phyloP scores from a whole-genome alignment of 2,113 vertebrate species.

The Camelus dromedarius region DNA sequence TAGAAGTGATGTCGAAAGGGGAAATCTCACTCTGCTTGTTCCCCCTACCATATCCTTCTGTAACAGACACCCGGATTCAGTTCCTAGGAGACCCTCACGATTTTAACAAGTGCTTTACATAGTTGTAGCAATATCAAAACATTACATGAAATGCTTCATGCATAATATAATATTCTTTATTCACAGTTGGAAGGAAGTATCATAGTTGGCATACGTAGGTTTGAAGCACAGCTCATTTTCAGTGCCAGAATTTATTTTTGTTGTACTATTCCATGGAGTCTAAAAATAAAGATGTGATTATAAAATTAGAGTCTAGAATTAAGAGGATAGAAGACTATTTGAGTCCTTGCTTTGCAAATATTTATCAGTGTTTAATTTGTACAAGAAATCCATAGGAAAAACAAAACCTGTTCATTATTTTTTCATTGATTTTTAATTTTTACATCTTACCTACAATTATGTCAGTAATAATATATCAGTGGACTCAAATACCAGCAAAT shows the following conservation, averaged over 20 bases:
- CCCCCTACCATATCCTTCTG: background rate
- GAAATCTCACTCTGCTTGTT: background rate
- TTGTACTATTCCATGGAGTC: slow-evolving; percentile 39
- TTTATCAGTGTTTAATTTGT: slow-evolving; percentile 59
- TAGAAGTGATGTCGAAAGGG: background rate
- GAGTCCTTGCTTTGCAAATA: slow-evolving; percentile 53
- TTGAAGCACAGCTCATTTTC: slow-evolving; percentile 48
- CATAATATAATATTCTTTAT: background rate
- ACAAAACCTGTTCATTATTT: slow-evolving; percentile 58
- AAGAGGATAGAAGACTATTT: slow-evolving; percentile 42
- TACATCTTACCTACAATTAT: background rate
- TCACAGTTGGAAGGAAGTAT: slow-evolving; percentile 38
- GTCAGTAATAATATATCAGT: background rate
- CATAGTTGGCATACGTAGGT: slow-evolving; percentile 38
- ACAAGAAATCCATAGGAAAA: background rate
- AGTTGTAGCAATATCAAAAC: background rate
- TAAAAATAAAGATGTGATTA: slow-evolving; percentile 70
- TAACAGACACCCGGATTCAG: background rate
- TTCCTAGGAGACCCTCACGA: background rate
- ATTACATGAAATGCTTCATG: background rate
- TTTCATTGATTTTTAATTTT: slow-evolving; percentile 25
- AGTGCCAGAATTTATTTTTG: slow-evolving; percentile 72
- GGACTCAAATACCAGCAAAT: background rate
- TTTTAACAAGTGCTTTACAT: background rate
- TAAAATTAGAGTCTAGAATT: slow-evolving; percentile 64